A percentile compares a stretch with the other conserved stretches of the same genome.
Conservation (phyloP, 2,888 invertebrate species). For the Globia sparganii region DNA sequence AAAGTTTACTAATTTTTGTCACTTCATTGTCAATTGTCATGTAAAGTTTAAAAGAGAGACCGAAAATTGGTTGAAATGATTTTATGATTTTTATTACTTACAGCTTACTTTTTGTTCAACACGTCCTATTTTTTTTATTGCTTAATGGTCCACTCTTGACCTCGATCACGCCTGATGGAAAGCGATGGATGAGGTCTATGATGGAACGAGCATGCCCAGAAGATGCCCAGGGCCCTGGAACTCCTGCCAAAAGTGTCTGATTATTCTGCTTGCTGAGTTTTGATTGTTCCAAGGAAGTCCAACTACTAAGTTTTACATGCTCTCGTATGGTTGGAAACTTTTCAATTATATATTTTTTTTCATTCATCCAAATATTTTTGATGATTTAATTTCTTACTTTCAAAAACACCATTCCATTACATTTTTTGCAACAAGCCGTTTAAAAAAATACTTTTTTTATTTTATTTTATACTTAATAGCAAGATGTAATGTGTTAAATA, state of each 20-base stretch:
- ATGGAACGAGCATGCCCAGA: too few relatives aligned
- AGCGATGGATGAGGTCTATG: too few relatives aligned
- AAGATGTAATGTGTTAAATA: slow-evolving; percentile 5
- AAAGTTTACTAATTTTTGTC: slow-evolving; percentile 59
- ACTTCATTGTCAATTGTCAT: slow-evolving; percentile 44
- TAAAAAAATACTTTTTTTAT: slow-evolving; percentile 1
- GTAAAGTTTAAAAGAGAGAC: slow-evolving; percentile 39
- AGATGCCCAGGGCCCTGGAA: too few relatives aligned
- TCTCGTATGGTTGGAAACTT: not conserved
- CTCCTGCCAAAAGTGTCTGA: not conserved
- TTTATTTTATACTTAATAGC: not conserved
- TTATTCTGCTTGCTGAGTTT: not conserved
- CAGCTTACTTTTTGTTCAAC: slow-evolving; percentile 26
- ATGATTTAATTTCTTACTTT: not conserved
- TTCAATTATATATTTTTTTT: too few relatives aligned
- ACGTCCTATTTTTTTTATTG: slow-evolving; percentile 16
- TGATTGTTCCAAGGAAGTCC: not conserved
- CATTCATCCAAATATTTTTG: not conserved
- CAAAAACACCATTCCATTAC: not conserved
- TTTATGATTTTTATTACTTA: slow-evolving; percentile 45
- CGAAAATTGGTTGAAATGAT: slow-evolving; percentile 27
- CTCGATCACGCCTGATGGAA: too few relatives aligned
- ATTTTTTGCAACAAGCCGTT: not conserved
- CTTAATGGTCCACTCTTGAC: too few relatives aligned
- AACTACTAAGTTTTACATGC: not conserved